Base-by-base conservation (phyloP, 2,888 invertebrate genomes). In the Tiliacea citrago region DNA sequence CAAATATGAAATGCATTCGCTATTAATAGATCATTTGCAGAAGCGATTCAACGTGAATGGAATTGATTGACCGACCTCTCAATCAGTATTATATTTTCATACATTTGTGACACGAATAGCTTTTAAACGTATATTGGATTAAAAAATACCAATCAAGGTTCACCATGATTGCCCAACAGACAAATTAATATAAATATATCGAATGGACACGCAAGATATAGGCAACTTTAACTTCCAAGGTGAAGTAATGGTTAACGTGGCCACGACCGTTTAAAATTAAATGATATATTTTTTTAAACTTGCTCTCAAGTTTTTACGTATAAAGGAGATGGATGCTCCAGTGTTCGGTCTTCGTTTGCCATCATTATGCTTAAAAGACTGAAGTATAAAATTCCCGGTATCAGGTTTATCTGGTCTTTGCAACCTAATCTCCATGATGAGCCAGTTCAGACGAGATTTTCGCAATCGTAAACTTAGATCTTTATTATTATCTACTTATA, bases 11-110 rank as follows among this genome's bases (percentile, higher is more conserved):
- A 81, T 77, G 77, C 74, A 70, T 72, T 62, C 29, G 53, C 60
- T 84, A 75, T 75, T 73, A 77, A 80, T 77, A 84, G 73, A 77
- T 72, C 73, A 75, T 69, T 77, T 80, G 68, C 84, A 79, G 79
- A 84, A 77, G 71, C 69, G 35, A 55, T 66, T 68, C 49, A 49
- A 57, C 24, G 45, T 58, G 29, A 49, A 71, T 70, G 58, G 7
- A 47, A 60, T 62, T 66, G 58, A 73, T 66, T 76, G 73, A 68
- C 47, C 7, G 7, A 53, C 42, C 29, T 21, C 60, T 67, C 35
- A 65, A 68, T 58, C 49, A 60, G 42, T 49, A 29, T 49, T 45
- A 29, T n/a, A 21, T 35, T 55, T 75, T 61, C 4, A 81, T 61
- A 49, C 45, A 49, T 75, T 35, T 45, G 35, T 13, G 16, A 5